Base-by-base conservation (phyloP, 1,140 invertebrate genomes). In the Dendroctonus ponderosae region DNA sequence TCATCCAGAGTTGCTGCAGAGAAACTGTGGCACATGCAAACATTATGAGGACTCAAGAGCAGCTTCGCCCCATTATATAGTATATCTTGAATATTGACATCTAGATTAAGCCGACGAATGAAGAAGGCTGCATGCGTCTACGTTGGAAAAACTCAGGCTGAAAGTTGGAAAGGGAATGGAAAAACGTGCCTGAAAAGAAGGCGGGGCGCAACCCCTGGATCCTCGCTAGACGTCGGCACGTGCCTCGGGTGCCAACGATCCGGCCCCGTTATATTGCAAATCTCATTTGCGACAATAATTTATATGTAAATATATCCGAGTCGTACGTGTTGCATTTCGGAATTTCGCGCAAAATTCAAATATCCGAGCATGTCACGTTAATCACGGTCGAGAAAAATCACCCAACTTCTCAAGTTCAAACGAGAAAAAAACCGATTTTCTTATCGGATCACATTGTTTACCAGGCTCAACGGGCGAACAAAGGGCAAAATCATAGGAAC, bases 281-380 rank as follows among this genome's bases (percentile, higher is more conserved):
- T 76, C 74, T 76, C 74, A 76, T 76, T 76, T 76, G 75, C 71
- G 75, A 74, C 74, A 76, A 76, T 76, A 76, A 76, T 76, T 76
- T 76, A 76, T 75, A 76, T 76, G 75, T 76, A 76, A 76, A 76
- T 76, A 76, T 73, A 75, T 74, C 74, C 72, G 57, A 53, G 67
- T 67, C 63, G 70, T 72, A 71, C 71, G 72, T 72, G 74, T 70
- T 74, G 72, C 70, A 74, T 74, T 71, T 54, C 61, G 72, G 73
- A 74, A 74, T 66, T 73, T 72, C 66, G 5, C 5, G 7, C 37
- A 62, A 53, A 68, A 71, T 69, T 70, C 58, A 61, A 71, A 71
- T 63, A 66, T 68, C 52, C 66, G 54, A 62, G 8, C 8, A 11
- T 11, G 43, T 46, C 43, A 46, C 12, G 12, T 46, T 46, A 46